phyloP scores from a whole-genome alignment of 1,140 invertebrate species.

The Nasonia vitripennis region DNA sequence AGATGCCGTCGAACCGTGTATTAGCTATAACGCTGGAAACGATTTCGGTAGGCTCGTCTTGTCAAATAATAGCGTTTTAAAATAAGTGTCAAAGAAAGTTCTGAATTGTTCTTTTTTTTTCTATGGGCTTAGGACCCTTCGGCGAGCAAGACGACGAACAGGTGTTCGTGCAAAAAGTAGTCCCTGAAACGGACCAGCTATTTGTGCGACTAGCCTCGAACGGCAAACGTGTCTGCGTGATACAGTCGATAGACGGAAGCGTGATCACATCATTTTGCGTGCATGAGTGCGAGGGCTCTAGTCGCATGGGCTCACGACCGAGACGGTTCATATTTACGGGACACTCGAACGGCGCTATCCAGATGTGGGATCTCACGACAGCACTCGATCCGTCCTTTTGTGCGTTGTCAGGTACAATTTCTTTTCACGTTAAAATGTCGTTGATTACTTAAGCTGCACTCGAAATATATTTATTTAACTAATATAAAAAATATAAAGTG shows the following conservation, averaged over 20 bases:
- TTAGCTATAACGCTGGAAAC: constrained; percentile 85
- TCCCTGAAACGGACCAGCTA: constrained; percentile 95
- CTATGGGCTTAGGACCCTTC: constrained; percentile 85
- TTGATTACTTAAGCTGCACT: not conserved
- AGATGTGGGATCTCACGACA: constrained; percentile 99
- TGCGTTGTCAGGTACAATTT: constrained; percentile 77
- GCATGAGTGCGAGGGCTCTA: constrained; percentile 97
- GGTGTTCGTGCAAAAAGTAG: constrained; percentile 98
- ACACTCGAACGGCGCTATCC: constrained; percentile 94
- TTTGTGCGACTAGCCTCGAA: constrained; percentile 96
- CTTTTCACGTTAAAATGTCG: constrained; percentile 27
- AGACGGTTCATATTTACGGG: constrained; percentile 95
- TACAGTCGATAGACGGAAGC: constrained; percentile 95
- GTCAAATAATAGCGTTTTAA: not conserved
- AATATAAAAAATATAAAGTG: not conserved
- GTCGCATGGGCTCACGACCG: constrained; percentile 92
- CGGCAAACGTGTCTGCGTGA: constrained; percentile 96
- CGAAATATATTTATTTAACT: constrained; percentile 12
- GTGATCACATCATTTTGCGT: constrained; percentile 97
- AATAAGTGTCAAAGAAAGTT: not conserved
- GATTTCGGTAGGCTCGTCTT: constrained; percentile 81
- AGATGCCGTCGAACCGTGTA: constrained; percentile 88
- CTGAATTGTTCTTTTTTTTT: not conserved
- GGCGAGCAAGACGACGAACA: constrained; percentile 98
- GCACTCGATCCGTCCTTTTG: constrained; percentile 89